Evolutionary conservation across 2,888 invertebrate species (phyloP).

Genomic region (Phyllotreta cruciferae): DNA sequence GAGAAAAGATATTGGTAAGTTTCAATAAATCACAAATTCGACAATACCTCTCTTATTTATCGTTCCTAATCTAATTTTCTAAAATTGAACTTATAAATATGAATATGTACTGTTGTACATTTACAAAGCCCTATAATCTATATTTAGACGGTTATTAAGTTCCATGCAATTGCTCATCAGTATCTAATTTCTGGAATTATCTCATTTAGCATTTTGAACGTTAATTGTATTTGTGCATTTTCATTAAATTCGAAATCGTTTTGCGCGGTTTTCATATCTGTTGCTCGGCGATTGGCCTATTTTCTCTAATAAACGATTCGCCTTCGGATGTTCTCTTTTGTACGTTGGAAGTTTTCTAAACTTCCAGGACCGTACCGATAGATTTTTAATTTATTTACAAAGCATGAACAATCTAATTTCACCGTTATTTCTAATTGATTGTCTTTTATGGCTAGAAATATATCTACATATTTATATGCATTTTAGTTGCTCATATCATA

Average conservation of each 20-base stretch:
- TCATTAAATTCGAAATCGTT: background rate
- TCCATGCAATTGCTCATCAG: background rate
- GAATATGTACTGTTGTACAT: background rate
- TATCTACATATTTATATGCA: too few species aligned
- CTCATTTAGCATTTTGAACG: constrained; percentile 6
- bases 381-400: background rate
- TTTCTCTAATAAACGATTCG: constrained; percentile 15
- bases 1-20: too few species aligned
- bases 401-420: too few species aligned
- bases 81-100: too few species aligned
- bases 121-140: background rate
- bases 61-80: too few species aligned
- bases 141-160: constrained; percentile 2
- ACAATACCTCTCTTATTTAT: too few species aligned
- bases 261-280: constrained; percentile 1
- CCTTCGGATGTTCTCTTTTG: constrained; percentile 1
- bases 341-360: background rate
- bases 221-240: constrained; percentile 6
- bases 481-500: too few species aligned
- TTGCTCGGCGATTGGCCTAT: constrained; percentile 8
- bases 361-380: background rate
- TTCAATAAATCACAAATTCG: too few species aligned
- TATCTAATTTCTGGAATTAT: constrained; percentile 9
- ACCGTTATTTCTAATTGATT: too few species aligned
- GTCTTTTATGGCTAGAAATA: too few species aligned